Evolutionary conservation across 2,113 vertebrate species (phyloP).

Genomic region (Pseudorectes ferrugineus): DNA sequence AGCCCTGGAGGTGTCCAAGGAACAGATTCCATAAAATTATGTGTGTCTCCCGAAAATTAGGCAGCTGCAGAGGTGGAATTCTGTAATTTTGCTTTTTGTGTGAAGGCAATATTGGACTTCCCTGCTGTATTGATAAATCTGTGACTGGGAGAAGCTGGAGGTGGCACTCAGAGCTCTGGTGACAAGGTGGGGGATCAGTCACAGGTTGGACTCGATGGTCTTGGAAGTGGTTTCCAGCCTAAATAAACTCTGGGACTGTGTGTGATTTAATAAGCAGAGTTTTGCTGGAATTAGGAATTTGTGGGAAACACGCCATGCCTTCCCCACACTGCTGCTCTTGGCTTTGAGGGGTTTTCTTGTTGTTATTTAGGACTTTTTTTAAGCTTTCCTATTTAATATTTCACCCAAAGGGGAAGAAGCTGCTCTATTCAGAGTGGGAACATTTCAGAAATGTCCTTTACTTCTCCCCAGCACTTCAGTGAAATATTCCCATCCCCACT

Average conservation of each 20-base stretch:
- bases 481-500: not conserved
- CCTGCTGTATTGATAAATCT: rapidly evolving
- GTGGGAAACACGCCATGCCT: not conserved
- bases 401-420: not conserved
- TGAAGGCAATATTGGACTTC: not conserved
- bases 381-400: not conserved
- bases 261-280: not conserved
- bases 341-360: not conserved
- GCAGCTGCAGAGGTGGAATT: not conserved
- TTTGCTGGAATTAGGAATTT: not conserved
- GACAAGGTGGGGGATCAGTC: no score
- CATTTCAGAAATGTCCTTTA: not conserved
- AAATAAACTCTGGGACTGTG: not conserved
- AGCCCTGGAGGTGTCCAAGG: not conserved
- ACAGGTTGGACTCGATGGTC: rapidly evolving
- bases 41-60: not conserved
- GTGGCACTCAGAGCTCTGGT: not conserved
- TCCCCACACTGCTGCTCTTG: not conserved
- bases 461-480: not conserved
- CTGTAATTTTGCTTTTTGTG: rapidly evolving
- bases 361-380: not conserved
- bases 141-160: not conserved
- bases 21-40: rapidly evolving
- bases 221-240: not conserved
- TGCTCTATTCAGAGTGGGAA: not conserved